Conservation (phyloP, 2,113 vertebrate species). For the Amblyornis subalaris region DNA sequence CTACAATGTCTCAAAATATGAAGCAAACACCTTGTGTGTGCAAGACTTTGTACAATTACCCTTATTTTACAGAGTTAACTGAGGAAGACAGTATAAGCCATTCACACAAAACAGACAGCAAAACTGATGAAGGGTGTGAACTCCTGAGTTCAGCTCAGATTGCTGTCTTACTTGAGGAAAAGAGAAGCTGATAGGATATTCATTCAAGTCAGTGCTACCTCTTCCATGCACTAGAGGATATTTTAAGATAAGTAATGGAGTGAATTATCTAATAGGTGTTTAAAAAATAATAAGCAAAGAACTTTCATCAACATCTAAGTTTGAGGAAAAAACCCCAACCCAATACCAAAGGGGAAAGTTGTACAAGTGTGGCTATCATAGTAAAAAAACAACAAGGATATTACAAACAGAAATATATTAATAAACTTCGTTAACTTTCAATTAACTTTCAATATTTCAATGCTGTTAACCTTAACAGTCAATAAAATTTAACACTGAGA, state of each 20-base stretch:
- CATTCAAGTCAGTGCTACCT: not conserved
- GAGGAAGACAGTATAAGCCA: not conserved
- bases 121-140: not conserved
- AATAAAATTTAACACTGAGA: not conserved
- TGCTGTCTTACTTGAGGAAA: not conserved
- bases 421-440: not conserved
- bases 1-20: not conserved
- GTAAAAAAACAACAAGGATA: not conserved
- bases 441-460: not conserved
- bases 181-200: not conserved
- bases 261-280: not conserved
- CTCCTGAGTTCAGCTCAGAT: not conserved
- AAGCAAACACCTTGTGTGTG: not conserved
- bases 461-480: not conserved
- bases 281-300: not conserved
- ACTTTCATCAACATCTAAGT: not conserved
- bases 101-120: not conserved
- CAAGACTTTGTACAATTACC: not conserved
- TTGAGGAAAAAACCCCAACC: accelerated
- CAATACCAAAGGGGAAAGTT: not conserved
- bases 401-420: not conserved
- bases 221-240: not conserved
- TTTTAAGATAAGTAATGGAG: not conserved
- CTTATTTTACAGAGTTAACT: not conserved
- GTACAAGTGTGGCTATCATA: not conserved